phyloP scores from a whole-genome alignment of 64 coral and sea anemone species.

The Trachythela sp. region DNA sequence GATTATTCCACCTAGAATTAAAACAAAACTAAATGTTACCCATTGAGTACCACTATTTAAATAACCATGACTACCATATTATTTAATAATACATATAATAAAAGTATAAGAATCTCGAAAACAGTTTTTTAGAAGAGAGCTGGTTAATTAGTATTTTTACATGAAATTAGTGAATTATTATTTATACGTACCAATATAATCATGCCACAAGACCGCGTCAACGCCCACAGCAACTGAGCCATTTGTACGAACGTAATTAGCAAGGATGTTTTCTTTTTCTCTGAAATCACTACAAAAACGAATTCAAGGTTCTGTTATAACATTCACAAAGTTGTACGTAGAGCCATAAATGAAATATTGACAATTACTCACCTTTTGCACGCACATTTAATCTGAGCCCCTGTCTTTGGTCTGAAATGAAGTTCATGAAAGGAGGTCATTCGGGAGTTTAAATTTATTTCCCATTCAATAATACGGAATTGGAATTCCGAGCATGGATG shows the following conservation, averaged over 20 bases:
- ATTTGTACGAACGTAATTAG: slow-evolving; percentile 17
- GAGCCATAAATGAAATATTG: neutral
- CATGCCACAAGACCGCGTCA: slow-evolving; percentile 93
- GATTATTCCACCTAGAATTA: slow-evolving; percentile 71
- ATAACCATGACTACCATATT: too few species aligned
- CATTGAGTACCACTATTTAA: too few species aligned
- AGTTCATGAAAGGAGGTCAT: neutral
- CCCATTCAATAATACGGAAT: too few species aligned
- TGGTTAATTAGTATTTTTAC: too few species aligned
- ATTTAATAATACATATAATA: too few species aligned
- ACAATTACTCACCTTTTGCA: neutral
- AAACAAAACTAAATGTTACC: too few species aligned
- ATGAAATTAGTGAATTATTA: too few species aligned
- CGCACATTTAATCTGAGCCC: neutral
- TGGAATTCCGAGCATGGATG: too few species aligned
- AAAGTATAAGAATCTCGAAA: too few species aligned
- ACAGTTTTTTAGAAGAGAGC: too few species aligned
- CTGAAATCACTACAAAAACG: neutral
- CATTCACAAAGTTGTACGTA: neutral
- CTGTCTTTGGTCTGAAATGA: neutral
- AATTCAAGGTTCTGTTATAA: neutral
- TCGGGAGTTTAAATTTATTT: too few species aligned
- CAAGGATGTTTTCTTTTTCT: neutral
- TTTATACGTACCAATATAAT: slow-evolving; percentile 78
- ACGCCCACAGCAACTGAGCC: slow-evolving; percentile 86